These are phyloP conservation scores for Tolmerus cingulatus DNA, from an alignment of 2,888 invertebrate genomes.

Conservation along the genomic window DNA sequence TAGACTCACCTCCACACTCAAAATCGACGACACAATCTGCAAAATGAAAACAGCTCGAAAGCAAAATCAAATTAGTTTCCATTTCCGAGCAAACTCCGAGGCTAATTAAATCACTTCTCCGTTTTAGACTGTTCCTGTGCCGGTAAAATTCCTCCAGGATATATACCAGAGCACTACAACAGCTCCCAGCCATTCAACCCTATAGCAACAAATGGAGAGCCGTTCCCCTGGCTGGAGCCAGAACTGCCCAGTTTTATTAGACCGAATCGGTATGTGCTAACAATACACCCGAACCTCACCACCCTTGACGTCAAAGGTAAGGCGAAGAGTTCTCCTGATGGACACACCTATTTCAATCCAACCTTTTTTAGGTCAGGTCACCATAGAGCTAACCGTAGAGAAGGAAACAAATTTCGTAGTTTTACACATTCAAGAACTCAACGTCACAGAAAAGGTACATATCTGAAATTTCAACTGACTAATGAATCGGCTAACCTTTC, in stretches of 20 bases:
- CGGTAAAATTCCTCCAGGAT: conserved; percentile 71
- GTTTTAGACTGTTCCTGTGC: conserved; percentile 74
- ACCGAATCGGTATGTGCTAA: conserved; percentile 86
- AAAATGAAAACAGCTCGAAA: background rate
- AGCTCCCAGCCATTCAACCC: conserved; percentile 71
- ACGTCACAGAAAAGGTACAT: conserved; percentile 79
- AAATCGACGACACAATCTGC: background rate
- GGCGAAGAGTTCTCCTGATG: background rate
- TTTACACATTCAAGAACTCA: conserved; percentile 85
- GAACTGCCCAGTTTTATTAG: conserved; percentile 80
- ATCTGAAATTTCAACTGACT: conserved; percentile 18
- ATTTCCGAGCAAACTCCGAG: background rate
- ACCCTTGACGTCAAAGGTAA: conserved; percentile 87
- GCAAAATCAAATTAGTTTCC: conserved; percentile 5
- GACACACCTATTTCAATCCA: background rate
- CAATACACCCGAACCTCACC: conserved; percentile 91
- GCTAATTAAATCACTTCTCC: conserved; percentile 48
- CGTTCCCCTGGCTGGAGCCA: conserved; percentile 79
- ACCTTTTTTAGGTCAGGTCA: conserved; percentile 75
- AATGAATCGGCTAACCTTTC: background rate
- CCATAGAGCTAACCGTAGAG: conserved; percentile 84
- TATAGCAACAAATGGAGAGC: conserved; percentile 76
- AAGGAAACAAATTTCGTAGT: conserved; percentile 84
- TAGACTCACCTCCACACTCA: background rate
- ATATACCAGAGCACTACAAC: conserved; percentile 71